Percentiles rank a stretch among this genome's conserved stretches.
These are phyloP conservation scores for Penaeus indicus DNA, from an alignment of 1,140 invertebrate genomes.

Conservation along the genomic window DNA sequence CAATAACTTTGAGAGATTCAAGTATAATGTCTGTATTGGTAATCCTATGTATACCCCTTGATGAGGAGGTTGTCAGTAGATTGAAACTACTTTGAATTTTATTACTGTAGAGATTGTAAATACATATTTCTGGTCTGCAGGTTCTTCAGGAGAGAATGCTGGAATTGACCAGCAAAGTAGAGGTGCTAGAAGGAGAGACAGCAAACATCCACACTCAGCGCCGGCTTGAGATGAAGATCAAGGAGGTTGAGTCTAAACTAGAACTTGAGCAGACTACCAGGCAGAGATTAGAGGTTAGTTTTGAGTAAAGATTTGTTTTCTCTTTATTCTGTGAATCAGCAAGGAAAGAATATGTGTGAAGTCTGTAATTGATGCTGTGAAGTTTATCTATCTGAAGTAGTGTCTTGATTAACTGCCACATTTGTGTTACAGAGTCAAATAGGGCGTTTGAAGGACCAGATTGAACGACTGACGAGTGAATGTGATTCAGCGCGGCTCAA, in stretches of 20 bases:
- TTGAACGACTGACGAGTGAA: conserved; percentile 84
- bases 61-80: too few species aligned
- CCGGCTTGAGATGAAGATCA: conserved; percentile 82
- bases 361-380: background rate
- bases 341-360: too few species aligned
- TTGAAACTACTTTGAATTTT: background rate
- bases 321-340: background rate
- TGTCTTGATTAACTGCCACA: background rate
- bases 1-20: too few species aligned
- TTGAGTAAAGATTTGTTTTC: conserved; percentile 70
- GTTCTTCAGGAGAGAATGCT: conserved; percentile 72
- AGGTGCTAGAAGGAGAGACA: conserved; percentile 84
- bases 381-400: background rate
- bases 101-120: conserved; percentile 23
- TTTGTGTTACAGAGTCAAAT: conserved; percentile 76
- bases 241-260: conserved; percentile 90
- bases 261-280: conserved; percentile 90
- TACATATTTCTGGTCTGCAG: conserved; percentile 32
- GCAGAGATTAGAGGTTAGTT: conserved; percentile 78
- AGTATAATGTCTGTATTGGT: too few species aligned
- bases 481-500: conserved; percentile 78
- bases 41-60: too few species aligned
- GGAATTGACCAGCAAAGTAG: conserved; percentile 82
- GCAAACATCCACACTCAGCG: conserved; percentile 76
- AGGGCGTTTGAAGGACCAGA: conserved; percentile 83